Base-by-base conservation (phyloP, 2,888 invertebrate species). In the Limnephilus rhombicus region DNA sequence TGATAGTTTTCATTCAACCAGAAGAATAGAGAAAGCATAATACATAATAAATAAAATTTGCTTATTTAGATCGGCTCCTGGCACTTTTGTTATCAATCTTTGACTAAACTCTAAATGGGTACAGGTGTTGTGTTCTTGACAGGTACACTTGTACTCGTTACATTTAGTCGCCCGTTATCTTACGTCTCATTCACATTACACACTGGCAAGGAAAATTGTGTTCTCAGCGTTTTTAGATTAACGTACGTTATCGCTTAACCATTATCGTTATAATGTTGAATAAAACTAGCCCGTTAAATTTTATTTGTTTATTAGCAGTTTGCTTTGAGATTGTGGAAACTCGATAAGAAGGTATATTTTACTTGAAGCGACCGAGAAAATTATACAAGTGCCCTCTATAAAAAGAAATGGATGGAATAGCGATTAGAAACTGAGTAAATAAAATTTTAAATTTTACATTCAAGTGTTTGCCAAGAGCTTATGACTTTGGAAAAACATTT, bases 41-140 rank as follows among this genome's bases (percentile, higher is more conserved):
- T 49, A 49, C 5, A 45, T 18, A 7, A 18, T 11, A 1, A 15
- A 82, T 29, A 0, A 3, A 82, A 82, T 29, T 15, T 31, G 29
- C 3, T 13, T 13, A 0, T 31, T 31, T 31, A 82, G 31, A 13
- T 34, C 13, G 13, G 13, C 34, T 82, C 34, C 82, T 31, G 15
- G 13, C 31, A 34, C 31, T 0, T 34, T 34, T 31, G 82, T 82
- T 34, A 82, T 88, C n/a, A 68, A 88, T 31, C 68, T 68, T 5
- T 68, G 53, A 68, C 34, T 68, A 34, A 87, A 34, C 18, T 68
- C 11, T 88, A 88, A 15, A 4, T 24, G n/a, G 45, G 90, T 92
- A 89, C 92, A 92, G 92, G 92, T 91, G 92, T 88, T 90, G 81
- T 85, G 92, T 90, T 91, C 92, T 89, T 49, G 89, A 91, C 92